Conservation (phyloP, 2,888 invertebrate genomes). For the Microplitis manilae region DNA sequence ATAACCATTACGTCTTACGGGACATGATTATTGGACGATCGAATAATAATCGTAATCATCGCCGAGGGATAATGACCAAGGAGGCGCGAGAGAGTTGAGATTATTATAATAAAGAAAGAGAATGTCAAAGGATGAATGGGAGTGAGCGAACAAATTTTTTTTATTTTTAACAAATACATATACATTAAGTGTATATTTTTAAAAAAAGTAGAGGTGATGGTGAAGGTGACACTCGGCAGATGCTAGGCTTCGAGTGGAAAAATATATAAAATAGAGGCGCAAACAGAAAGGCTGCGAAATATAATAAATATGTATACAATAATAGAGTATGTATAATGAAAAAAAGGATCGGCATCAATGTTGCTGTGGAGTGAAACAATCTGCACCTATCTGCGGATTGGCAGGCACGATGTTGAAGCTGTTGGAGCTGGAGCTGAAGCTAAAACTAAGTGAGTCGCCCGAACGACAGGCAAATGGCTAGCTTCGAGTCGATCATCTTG, state of each 20-base stretch:
- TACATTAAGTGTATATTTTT: neutral
- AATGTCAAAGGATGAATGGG: slow-evolving; percentile 15
- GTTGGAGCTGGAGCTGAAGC: neutral
- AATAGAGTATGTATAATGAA: neutral
- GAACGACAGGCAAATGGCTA: slow-evolving; percentile 39
- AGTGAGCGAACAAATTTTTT: neutral
- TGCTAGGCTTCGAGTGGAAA: neutral
- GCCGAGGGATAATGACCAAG: slow-evolving; percentile 58
- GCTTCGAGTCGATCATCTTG: slow-evolving; percentile 29
- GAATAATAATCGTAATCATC: slow-evolving; percentile 68
- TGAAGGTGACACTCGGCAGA: slow-evolving; percentile 58
- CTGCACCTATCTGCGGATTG: slow-evolving; percentile 38
- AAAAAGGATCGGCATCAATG: slow-evolving; percentile 26
- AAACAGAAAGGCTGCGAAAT: slow-evolving; percentile 18
- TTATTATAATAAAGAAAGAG: slow-evolving; percentile 56
- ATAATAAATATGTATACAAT: neutral
- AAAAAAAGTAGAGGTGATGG: slow-evolving; percentile 37
- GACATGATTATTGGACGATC: slow-evolving; percentile 67
- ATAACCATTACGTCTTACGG: slow-evolving; percentile 59
- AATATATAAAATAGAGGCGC: slow-evolving; percentile 6
- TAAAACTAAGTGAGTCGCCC: slow-evolving; percentile 30
- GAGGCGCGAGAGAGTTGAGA: slow-evolving; percentile 41
- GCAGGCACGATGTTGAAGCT: slow-evolving; percentile 29
- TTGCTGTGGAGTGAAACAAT: slow-evolving; percentile 31
- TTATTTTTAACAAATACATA: too few relatives aligned